Conservation (phyloP, 2,797 vertebrate species). For the Neosilurus mollespiculum region DNA sequence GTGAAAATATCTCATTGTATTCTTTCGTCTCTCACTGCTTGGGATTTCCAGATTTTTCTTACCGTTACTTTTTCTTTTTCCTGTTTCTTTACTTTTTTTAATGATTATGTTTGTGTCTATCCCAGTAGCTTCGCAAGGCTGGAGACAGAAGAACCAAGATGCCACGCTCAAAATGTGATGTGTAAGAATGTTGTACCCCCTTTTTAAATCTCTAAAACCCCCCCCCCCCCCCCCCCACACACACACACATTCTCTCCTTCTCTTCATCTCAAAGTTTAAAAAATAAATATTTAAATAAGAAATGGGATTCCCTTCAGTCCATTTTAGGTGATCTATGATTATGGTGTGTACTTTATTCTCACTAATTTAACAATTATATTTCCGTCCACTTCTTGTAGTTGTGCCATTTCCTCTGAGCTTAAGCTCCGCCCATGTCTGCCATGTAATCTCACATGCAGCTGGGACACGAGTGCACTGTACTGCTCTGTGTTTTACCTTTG, state of each 20-base stretch:
- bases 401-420: constrained; percentile 55
- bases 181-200: constrained; percentile 74
- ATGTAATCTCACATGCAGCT: constrained; percentile 70
- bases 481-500: constrained; percentile 59
- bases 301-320: not conserved
- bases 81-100: constrained; percentile 4
- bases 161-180: constrained; percentile 81
- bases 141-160: constrained; percentile 73
- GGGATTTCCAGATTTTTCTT: not conserved
- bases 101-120: constrained; percentile 71
- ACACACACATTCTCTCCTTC: no score
- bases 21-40: constrained; percentile 1
- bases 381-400: constrained; percentile 33
- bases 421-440: constrained; percentile 65
- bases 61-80: not conserved
- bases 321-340: constrained; percentile 23
- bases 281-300: not conserved
- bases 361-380: constrained; percentile 20
- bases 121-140: constrained; percentile 70
- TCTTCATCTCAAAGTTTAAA: not conserved
- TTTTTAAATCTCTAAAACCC: constrained; percentile 9
- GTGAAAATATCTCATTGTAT: not conserved
- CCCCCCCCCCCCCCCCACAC: not conserved
- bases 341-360: not conserved
- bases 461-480: constrained; percentile 64